Evolutionary conservation across 2,888 invertebrate species (phyloP), one percentile per base, ranked within the genome.

Genomic region (Leuctra nigra): DNA sequence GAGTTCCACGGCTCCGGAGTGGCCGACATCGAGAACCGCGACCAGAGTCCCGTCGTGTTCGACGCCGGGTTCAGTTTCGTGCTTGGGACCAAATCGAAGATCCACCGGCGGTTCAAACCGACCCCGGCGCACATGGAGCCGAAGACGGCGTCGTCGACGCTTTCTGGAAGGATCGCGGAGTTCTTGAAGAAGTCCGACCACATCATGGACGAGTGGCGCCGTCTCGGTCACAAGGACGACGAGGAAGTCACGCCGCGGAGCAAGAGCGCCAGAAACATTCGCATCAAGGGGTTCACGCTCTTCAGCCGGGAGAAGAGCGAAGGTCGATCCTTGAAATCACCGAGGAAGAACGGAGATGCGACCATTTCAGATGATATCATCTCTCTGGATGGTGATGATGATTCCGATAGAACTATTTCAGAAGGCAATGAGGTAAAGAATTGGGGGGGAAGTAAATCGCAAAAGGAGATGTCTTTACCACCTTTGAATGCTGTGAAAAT

Each of bases 191-290:
- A 87, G 61, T 91, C 91, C 2, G 91, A 92, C 72, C 91, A 91
- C 70, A 83, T 91, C 1, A 88, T 88, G 82, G 89, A 91, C 66
- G 90, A 91, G 68, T 92, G 91, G 91, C 77, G 81, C 56, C 77
- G 83, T 60, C 66, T 86, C 52, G 87, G 88, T 0, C 81, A 81
- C 55, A 79, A 75, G 63, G 79, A 80, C 61, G 69, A 73, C 24
- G 73, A 75, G 60, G 68, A 68, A 9, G 59, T 63, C 1, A 59
- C 50, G 4, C 82, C 82, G 3, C 76, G 82, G 65, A 86, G 87
- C 1, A 80, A 80, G 61, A 89, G 89, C 62, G 85, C 87, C 0
- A 86, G 87, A 23, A 90, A 89, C 69, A 90, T 90, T 61, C 79
- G 87, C 79, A 89, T 89, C 55, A 87, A 86, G 69, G 88, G 89